Percentiles rank a stretch among this genome's conserved stretches.
Conservation (phyloP, 2,888 invertebrate species). For the Lycophotia porphyrea region DNA sequence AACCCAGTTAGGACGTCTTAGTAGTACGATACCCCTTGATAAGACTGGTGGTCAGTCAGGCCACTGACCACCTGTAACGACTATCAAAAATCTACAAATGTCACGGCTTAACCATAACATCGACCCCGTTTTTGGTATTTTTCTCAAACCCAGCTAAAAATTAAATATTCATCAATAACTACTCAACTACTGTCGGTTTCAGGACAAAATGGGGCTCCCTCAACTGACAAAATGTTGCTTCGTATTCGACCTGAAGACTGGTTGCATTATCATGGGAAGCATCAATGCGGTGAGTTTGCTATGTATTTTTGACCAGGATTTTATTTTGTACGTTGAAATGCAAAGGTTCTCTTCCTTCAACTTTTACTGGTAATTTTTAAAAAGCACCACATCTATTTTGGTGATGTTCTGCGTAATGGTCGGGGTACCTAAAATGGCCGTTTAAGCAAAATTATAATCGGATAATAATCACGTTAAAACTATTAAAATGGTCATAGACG, state of each 20-base stretch:
- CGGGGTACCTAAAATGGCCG: no score
- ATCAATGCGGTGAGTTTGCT: slow-evolving; percentile 75
- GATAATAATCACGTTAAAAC: no score
- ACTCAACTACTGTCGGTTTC: slow-evolving; percentile 35
- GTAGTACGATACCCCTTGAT: no score
- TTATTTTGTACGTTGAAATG: not conserved
- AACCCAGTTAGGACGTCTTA: no score
- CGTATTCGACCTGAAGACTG: slow-evolving; percentile 79
- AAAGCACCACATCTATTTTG: not conserved
- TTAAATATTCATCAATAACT: not conserved
- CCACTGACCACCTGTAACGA: no score
- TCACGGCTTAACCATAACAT: not conserved
- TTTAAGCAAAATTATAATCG: no score
- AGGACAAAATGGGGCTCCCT: slow-evolving; percentile 74
- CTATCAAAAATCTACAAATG: no score
- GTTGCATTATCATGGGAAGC: slow-evolving; percentile 81
- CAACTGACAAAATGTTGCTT: slow-evolving; percentile 76
- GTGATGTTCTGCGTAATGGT: no score
- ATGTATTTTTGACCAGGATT: slow-evolving; percentile 8
- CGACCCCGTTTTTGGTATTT: no score
- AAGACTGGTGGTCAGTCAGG: no score
- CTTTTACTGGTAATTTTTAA: not conserved
- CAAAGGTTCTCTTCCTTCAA: not conserved
- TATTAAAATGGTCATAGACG: no score
- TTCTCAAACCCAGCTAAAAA: not conserved